These are phyloP conservation scores for Morbakka virulenta DNA, from an alignment of 30 jellyfish, hydroid and myxozoan genomes.

Conservation along the genomic window DNA sequence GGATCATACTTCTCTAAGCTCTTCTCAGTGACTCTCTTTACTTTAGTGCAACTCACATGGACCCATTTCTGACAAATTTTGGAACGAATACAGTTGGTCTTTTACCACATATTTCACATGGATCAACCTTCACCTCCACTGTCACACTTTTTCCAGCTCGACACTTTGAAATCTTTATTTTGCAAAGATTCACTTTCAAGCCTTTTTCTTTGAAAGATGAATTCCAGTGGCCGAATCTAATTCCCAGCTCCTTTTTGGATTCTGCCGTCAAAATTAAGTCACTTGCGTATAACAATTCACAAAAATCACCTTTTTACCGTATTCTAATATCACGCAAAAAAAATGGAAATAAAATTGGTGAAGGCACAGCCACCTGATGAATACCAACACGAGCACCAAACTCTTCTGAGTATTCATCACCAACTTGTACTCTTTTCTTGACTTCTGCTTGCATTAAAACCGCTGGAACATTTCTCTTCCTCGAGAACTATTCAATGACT, in stretches of 20 bases:
- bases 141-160: neutral
- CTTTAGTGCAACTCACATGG: no score
- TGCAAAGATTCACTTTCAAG: no score
- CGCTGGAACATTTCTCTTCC: no score
- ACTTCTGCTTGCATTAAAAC: slow-evolving; percentile 13
- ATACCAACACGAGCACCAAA: slow-evolving; percentile 19
- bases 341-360: neutral
- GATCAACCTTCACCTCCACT: neutral
- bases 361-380: slow-evolving; percentile 24
- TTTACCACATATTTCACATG: neutral
- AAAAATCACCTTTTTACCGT: neutral
- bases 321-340: neutral
- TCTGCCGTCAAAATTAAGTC: neutral
- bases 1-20: neutral
- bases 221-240: neutral
- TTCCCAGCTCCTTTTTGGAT: neutral
- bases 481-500: no score
- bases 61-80: no score
- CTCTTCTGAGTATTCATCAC: neutral
- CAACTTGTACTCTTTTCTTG: neutral
- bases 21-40: slow-evolving; percentile 12
- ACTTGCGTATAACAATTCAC: neutral
- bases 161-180: no score
- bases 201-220: neutral
- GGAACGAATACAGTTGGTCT: no score